Conservation (phyloP, 1,140 invertebrate genomes). For the Trichonephila clavipes region DNA sequence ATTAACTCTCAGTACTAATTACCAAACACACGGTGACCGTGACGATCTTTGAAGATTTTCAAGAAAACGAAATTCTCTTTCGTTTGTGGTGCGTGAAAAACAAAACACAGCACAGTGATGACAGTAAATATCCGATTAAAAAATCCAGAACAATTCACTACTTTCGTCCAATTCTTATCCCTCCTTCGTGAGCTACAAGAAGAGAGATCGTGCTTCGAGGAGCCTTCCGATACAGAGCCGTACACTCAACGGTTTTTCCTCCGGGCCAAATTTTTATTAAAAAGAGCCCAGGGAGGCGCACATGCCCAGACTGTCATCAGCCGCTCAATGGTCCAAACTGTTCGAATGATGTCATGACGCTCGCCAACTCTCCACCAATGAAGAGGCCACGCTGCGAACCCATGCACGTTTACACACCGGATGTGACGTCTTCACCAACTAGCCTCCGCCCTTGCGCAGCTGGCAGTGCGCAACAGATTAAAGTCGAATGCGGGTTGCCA, state of each 20-base stretch:
- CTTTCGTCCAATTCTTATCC: too few species aligned
- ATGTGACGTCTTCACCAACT: conserved; percentile 62
- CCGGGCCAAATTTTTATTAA: not conserved
- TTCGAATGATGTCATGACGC: conserved; percentile 45
- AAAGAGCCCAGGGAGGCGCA: conserved; percentile 9
- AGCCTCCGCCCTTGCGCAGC: conserved; percentile 75
- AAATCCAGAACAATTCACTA: too few species aligned
- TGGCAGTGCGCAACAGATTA: conserved; percentile 71
- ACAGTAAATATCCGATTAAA: too few species aligned
- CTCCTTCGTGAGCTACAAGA: too few species aligned
- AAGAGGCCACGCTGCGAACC: not conserved
- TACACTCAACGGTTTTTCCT: conserved; percentile 12
- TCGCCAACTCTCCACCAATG: conserved; percentile 67
- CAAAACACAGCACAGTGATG: too few species aligned
- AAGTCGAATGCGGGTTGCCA: conserved; percentile 28
- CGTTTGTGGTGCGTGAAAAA: too few species aligned
- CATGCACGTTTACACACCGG: conserved; percentile 64
- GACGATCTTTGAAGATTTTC: too few species aligned
- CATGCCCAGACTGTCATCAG: conserved; percentile 49
- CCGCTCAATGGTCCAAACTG: conserved; percentile 46
- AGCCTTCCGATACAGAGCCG: too few species aligned
- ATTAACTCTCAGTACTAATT: too few species aligned
- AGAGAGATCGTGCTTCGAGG: too few species aligned
- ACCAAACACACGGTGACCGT: too few species aligned
- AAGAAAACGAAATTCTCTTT: too few species aligned